Evolutionary conservation across 2,888 invertebrate species (phyloP), one percentile per base, ranked within the genome.

Genomic region (Leucania comma): DNA sequence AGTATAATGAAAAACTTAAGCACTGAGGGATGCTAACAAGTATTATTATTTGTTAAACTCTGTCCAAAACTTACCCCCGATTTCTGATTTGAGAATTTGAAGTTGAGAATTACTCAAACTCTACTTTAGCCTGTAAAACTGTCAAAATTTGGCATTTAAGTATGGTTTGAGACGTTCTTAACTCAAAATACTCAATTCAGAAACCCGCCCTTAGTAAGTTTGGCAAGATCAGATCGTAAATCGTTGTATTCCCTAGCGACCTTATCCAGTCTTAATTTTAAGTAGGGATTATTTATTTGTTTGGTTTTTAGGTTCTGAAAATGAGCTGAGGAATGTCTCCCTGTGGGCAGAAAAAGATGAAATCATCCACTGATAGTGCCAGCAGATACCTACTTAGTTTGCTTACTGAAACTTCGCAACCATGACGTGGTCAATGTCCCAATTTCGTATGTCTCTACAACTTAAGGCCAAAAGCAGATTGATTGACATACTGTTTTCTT

Each of bases 261-360:
- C 46, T 3, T 32, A 72, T 72, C 76, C 2, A 22, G 26, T 26
- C 24, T 32, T 26, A n/a, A 46, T 68, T 76, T 51, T 17, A 29
- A 48, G 8, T 42, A 35, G 32, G 24, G 24, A n/a, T 35, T 76
- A 12, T 42, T 53, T 12, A 46, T 58, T 51, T 51, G 42, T 46
- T 35, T 24, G 32, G 20, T 9, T 20, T 48, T 20, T 35, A 12
- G 10, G 8, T 14, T 77, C 53, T 54, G 24, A 46, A 22, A 17
- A 38, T 54, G 9, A 54, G 9, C 5, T 12, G 50, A 17, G 12
- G 10, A 22, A 68, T 46, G 35, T 48, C 22, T 35, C n/a, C 26
- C 20, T 29, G 57, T 56, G 20, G 46, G n/a, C 12, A n/a, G 12
- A 24, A 32, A 24, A 32, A 38, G 17, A 5, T 54, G 17, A 42